Percentiles rank a stretch among this genome's conserved stretches.
These are phyloP conservation scores for Sebastes vulpes DNA, from an alignment of 2,797 vertebrate species.

Conservation along the genomic window DNA sequence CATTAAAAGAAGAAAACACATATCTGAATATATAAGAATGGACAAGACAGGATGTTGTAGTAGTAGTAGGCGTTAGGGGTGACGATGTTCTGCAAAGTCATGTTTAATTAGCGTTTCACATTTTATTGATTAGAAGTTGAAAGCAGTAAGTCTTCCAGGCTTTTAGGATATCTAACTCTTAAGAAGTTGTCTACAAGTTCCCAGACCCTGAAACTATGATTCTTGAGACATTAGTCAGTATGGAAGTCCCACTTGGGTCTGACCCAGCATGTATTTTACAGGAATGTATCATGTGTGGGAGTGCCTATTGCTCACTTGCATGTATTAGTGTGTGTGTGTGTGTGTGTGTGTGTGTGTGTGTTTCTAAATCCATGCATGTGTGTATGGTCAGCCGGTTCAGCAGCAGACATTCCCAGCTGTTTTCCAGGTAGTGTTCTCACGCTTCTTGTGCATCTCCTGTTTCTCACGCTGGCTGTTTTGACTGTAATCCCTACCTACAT, in stretches of 20 bases:
- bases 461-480: conserved; percentile 72
- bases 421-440: conserved; percentile 81
- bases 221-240: conserved; percentile 52
- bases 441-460: conserved; percentile 73
- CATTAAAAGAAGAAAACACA: neutral
- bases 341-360: conserved; percentile 4
- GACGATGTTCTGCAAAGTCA: neutral
- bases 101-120: neutral
- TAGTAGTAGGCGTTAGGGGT: neutral
- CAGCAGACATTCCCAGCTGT: conserved; percentile 74
- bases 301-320: conserved; percentile 12
- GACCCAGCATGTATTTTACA: conserved; percentile 50
- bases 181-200: conserved; percentile 4
- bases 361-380: conserved; percentile 27
- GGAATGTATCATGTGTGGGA: conserved; percentile 43
- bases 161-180: conserved; percentile 15
- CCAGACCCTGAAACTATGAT: conserved; percentile 21
- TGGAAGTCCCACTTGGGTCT: conserved; percentile 33
- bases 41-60: neutral
- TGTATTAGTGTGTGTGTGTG: conserved; percentile 9
- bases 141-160: neutral
- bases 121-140: neutral
- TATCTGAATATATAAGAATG: neutral
- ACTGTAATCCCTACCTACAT: conserved; percentile 64
- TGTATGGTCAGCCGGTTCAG: conserved; percentile 58